phyloP scores from a whole-genome alignment of 92 coral and sea anemone genomes.

The Phenganax stokvisi region DNA sequence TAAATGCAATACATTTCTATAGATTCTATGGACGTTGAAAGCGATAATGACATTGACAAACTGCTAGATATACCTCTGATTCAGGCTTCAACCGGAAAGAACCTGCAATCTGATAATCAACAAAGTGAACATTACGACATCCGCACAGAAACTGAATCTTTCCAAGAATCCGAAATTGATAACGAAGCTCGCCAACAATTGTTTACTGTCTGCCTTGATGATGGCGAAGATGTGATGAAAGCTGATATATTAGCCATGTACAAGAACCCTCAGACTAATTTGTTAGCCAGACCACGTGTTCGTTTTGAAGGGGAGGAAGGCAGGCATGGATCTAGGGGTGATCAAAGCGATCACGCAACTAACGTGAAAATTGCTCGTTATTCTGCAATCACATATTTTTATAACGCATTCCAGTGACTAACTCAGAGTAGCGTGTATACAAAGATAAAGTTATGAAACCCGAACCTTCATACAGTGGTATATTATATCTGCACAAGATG shows the following conservation, averaged over 20 bases:
- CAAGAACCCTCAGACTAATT: neutral
- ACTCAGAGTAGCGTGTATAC: too few relatives aligned
- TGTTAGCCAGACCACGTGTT: neutral
- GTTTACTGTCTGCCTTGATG: constrained; percentile 41
- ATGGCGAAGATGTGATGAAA: constrained; percentile 28
- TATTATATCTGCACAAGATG: too few relatives aligned
- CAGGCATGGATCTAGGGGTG: too few relatives aligned
- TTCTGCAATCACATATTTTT: too few relatives aligned
- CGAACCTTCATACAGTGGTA: too few relatives aligned
- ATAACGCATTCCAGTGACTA: too few relatives aligned
- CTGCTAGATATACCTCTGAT: neutral
- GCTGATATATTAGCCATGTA: constrained; percentile 4
- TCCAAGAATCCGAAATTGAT: constrained; percentile 3
- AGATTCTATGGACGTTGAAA: neutral
- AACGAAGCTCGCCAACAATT: constrained; percentile 27
- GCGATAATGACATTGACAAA: constrained; percentile 1
- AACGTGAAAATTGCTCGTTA: too few relatives aligned
- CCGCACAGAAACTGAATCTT: neutral
- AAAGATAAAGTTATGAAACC: too few relatives aligned
- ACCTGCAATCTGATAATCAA: neutral
- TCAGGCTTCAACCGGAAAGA: neutral
- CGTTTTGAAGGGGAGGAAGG: constrained; percentile 11
- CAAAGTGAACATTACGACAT: neutral
- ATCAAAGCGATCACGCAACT: too few relatives aligned
- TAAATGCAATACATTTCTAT: too few relatives aligned